These are phyloP conservation scores for Myanophis thanlyinensis DNA, from an alignment of 2,113 vertebrate species.

Conservation along the genomic window DNA sequence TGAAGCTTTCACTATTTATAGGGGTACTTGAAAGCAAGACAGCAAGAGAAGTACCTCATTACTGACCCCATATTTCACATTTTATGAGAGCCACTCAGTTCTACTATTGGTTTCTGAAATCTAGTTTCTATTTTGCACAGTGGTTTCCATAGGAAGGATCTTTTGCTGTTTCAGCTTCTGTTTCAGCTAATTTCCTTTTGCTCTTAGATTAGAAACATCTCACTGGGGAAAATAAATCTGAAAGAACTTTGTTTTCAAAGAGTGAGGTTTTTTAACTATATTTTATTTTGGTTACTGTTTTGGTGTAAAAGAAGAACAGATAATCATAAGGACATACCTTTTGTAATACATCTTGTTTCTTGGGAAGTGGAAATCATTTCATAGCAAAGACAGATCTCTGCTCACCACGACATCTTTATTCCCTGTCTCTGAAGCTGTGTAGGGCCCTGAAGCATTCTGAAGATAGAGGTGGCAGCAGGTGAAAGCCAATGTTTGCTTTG, in stretches of 20 bases:
- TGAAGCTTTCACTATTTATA: conserved; percentile 27
- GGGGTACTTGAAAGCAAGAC: conserved; percentile 26
- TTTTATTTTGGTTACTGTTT: neutral
- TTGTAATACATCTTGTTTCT: neutral
- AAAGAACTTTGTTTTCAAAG: neutral
- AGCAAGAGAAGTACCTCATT: neutral
- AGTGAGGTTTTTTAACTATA: neutral
- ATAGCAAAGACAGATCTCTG: neutral
- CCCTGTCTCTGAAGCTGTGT: neutral
- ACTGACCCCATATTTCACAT: neutral
- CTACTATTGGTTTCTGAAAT: neutral
- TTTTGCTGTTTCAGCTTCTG: neutral
- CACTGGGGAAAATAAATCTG: neutral
- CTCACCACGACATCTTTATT: neutral
- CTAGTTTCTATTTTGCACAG: neutral
- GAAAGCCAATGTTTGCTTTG: neutral
- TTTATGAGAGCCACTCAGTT: neutral
- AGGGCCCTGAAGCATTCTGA: neutral
- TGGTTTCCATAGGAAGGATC: conserved; percentile 2
- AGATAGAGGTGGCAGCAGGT: neutral
- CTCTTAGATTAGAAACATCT: conserved; percentile 7
- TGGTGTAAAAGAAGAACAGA: neutral
- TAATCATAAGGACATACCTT: neutral
- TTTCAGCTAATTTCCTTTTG: neutral
- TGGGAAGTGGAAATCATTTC: neutral